phyloP scores from a whole-genome alignment of 2,797 vertebrate genomes.

The Oryzias sinensis region DNA sequence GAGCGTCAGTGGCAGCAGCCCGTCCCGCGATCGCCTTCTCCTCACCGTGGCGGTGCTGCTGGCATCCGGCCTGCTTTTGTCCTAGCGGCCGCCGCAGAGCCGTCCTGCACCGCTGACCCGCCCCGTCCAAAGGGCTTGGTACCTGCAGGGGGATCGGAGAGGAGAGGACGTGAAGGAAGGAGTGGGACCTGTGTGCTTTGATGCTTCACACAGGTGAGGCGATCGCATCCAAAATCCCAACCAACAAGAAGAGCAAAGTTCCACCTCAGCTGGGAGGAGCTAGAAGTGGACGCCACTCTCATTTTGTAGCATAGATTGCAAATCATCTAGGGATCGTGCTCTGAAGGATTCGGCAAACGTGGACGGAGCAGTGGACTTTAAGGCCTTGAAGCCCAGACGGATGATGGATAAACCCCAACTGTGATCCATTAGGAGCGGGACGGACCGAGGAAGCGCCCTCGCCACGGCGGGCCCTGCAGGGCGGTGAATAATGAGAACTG shows the following conservation, averaged over 20 bases:
- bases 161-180: constrained; percentile 33
- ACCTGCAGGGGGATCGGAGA: constrained; percentile 21
- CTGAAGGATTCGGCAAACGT: constrained; percentile 20
- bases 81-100: constrained; percentile 78
- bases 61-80: constrained; percentile 82
- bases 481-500: constrained; percentile 46
- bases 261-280: constrained; percentile 14
- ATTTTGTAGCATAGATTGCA: constrained; percentile 53
- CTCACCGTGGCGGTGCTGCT: constrained; percentile 87
- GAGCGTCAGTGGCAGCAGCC: constrained; percentile 94
- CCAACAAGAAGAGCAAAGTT: constrained; percentile 27
- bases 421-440: constrained; percentile 45
- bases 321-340: constrained; percentile 33
- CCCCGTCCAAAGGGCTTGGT: constrained; percentile 61
- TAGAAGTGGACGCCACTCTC: constrained; percentile 41
- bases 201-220: constrained; percentile 40
- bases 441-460: constrained; percentile 34
- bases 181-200: constrained; percentile 72
- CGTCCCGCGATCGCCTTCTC: constrained; percentile 89
- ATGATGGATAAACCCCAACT: constrained; percentile 33
- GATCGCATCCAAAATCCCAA: constrained; percentile 29
- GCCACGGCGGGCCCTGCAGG: constrained; percentile 28
- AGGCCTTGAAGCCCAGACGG: constrained; percentile 14
- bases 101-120: constrained; percentile 43
- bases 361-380: constrained; percentile 32